Evolutionary conservation across 2,797 vertebrate genomes (phyloP).

Genomic region (Anguilla pacifica): DNA sequence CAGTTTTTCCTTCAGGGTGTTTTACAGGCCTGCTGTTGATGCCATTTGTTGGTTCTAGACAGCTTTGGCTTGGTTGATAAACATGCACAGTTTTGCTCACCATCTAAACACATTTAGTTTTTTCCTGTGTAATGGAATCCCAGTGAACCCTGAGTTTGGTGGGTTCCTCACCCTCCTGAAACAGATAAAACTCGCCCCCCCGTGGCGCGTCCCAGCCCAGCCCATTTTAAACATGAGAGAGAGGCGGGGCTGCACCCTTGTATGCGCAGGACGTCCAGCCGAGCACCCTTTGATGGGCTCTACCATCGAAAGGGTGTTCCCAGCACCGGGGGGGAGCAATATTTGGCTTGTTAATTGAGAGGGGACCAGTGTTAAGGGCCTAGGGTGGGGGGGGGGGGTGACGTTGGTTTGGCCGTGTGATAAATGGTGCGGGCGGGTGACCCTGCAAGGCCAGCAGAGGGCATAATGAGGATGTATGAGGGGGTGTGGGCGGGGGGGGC

Average conservation of each 20-base stretch:
- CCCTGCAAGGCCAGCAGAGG: conserved; percentile 38
- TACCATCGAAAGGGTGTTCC: neutral
- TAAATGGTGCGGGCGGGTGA: conserved; percentile 34
- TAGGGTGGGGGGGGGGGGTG: neutral
- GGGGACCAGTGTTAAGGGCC: neutral
- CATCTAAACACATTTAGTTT: neutral
- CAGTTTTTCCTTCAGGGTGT: neutral
- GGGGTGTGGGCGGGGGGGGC: conserved; percentile 28
- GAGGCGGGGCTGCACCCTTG: neutral
- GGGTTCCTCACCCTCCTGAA: neutral
- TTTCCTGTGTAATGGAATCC: neutral
- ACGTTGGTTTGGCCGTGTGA: conserved; percentile 11
- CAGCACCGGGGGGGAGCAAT: neutral
- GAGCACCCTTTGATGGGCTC: neutral
- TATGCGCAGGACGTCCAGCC: neutral
- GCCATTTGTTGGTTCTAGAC: no score
- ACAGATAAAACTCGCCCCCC: neutral
- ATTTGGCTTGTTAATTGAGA: conserved; percentile 10
- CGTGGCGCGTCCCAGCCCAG: neutral
- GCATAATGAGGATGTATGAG: conserved; percentile 48
- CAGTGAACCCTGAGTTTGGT: neutral
- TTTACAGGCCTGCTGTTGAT: no score
- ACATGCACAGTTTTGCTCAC: neutral
- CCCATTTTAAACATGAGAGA: neutral
- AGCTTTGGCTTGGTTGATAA: neutral